Base-by-base conservation (phyloP, 2,888 invertebrate species). In the Lepidocyrtinus sp. region DNA sequence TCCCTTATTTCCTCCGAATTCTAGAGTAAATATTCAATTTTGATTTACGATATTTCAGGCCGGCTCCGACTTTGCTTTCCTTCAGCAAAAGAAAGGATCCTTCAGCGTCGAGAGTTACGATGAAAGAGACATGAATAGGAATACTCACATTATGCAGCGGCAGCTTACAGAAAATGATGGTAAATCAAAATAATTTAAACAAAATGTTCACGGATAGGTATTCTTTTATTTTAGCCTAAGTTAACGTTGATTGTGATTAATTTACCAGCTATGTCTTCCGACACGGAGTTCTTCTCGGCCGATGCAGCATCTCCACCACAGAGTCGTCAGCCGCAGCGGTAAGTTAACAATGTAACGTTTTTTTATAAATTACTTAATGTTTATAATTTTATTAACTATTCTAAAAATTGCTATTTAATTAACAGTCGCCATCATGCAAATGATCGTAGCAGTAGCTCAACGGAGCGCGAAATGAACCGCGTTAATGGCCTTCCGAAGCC, bases 81-180 rank as follows among this genome's bases (percentile, higher is more conserved):
- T 83, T 17, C 81, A 81, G 26, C 81, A 81, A 50, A 77, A 68
- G 27, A 82, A 74, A 50, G 67, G 78, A 22, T 62, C 81, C 5
- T 81, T 78, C 59, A 83, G 83, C 61, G 36, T 78, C 1, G 83
- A 81, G 9, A 75, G 81, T 26, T 80, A 77, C 25, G 83, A 78
- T 69, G 74, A 77, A 26, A 69, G 73, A 17, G 83, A 83, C 25
- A 75, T 83, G 80, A 83, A 81, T 64, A 73, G 78, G 22, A 83
- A 83, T 45, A 81, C 24, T 26, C 64, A 75, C 15, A 75, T 70
- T 1, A 25, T 67, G 0, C 70, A 27, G 15, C 17, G n/a, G 7
- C 7, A 21, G 0, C 80, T 50, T 19, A 70, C 36, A 25, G 71
- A 75, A 21, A 80, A 21, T 27, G 71, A 70, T 24, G 75, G 80